Conservation (phyloP, 2,797 vertebrate genomes). For the Rhabdophis nuchalis region DNA sequence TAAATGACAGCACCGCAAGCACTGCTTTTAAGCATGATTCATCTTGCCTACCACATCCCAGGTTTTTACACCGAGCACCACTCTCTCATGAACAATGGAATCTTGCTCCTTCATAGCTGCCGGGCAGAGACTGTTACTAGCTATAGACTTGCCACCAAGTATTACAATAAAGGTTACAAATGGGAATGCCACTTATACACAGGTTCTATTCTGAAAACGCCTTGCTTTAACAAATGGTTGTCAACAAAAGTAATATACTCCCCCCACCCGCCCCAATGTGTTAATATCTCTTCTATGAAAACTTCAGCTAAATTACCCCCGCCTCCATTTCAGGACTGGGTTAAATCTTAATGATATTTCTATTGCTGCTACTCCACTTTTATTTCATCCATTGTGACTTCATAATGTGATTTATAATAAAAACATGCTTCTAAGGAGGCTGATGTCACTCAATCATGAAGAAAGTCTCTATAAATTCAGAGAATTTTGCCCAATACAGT, state of each 20-base stretch:
- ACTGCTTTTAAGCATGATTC: conserved; percentile 73
- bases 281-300: conserved; percentile 43
- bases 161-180: conserved; percentile 77
- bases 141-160: conserved; percentile 68
- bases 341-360: conserved; percentile 36
- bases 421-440: background rate
- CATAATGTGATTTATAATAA: conserved; percentile 23
- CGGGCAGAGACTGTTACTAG: conserved; percentile 73
- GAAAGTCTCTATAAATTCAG: background rate
- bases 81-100: conserved; percentile 69
- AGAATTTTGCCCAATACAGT: background rate
- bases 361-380: conserved; percentile 17
- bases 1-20: conserved; percentile 72
- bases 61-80: conserved; percentile 65
- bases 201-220: conserved; percentile 61
- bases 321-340: conserved; percentile 35
- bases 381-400: conserved; percentile 5
- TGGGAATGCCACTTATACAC: conserved; percentile 73
- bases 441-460: background rate
- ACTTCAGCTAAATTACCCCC: conserved; percentile 35
- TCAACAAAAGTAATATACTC: conserved; percentile 64
- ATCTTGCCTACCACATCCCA: conserved; percentile 69
- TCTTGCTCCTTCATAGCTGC: conserved; percentile 73
- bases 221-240: conserved; percentile 70
- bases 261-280: conserved; percentile 2